phyloP scores from a whole-genome alignment of 2,888 invertebrate species.

The Calameuta filiformis region DNA sequence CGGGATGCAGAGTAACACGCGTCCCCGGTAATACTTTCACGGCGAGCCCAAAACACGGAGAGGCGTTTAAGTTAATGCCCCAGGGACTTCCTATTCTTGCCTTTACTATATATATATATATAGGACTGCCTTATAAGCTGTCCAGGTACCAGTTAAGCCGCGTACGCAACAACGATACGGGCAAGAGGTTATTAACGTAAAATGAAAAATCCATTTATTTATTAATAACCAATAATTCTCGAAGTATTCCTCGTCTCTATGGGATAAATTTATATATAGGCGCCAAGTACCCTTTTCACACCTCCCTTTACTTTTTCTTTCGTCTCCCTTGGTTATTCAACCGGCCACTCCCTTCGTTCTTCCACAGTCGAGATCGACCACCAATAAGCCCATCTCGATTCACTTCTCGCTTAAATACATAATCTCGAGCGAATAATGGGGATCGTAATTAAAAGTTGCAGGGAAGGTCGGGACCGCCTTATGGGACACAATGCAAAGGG shows the following conservation, averaged over 20 bases:
- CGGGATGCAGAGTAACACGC: conserved; percentile 29
- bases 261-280: not conserved
- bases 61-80: not conserved
- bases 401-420: conserved; percentile 18
- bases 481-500: not conserved
- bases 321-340: not conserved
- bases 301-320: not conserved
- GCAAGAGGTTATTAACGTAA: not conserved
- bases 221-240: not conserved
- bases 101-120: not conserved
- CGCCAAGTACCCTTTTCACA: not conserved
- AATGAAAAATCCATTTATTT: not conserved
- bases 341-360: not conserved
- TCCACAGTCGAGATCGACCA: not conserved
- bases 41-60: not conserved
- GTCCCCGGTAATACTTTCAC: not conserved
- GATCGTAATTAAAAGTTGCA: conserved; percentile 44
- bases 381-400: not conserved
- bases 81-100: not conserved
- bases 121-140: not conserved
- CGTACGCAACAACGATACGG: not conserved
- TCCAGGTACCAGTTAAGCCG: not conserved
- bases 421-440: conserved; percentile 40
- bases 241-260: not conserved
- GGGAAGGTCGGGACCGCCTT: not conserved